Conservation (phyloP, 2,113 vertebrate genomes). For the Atherinomorus stipes region DNA sequence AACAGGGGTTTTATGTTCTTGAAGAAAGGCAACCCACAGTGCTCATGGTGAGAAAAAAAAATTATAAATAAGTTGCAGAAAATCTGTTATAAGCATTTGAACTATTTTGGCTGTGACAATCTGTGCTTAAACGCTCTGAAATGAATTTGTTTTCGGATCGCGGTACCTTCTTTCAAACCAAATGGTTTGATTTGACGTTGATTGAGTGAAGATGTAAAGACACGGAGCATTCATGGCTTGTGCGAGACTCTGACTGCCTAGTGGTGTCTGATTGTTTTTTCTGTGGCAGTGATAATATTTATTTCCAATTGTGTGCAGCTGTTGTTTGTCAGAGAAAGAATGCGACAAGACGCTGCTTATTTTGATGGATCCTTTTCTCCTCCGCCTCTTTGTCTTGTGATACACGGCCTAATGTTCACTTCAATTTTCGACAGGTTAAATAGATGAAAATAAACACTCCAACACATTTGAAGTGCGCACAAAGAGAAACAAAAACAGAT, state of each 20-base stretch:
- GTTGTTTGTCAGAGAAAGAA: slow-evolving; percentile 70
- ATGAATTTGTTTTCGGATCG: slow-evolving; percentile 41
- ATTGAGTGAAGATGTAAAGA: slow-evolving; percentile 41
- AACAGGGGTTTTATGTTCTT: slow-evolving; percentile 26
- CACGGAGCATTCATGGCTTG: slow-evolving; percentile 34
- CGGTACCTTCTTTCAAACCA: slow-evolving; percentile 26
- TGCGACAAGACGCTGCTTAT: slow-evolving; percentile 58
- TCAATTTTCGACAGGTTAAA: slow-evolving; percentile 31
- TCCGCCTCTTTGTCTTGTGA: slow-evolving; percentile 29
- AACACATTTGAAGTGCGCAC: slow-evolving; percentile 18
- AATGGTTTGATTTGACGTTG: slow-evolving; percentile 53
- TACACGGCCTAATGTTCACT: slow-evolving; percentile 43
- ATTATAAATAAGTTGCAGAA: slow-evolving; percentile 46
- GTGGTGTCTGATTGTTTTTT: slow-evolving; percentile 65
- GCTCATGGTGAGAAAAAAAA: neutral
- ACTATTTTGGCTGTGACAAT: slow-evolving; percentile 32
- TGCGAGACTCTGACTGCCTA: slow-evolving; percentile 48
- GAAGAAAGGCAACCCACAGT: slow-evolving; percentile 14
- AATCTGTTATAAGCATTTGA: slow-evolving; percentile 50
- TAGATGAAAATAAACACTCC: slow-evolving; percentile 42
- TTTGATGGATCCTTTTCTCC: slow-evolving; percentile 58
- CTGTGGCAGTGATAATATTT: slow-evolving; percentile 77
- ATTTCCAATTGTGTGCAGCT: slow-evolving; percentile 77
- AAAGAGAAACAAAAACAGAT: slow-evolving; percentile 14
- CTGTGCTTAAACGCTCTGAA: slow-evolving; percentile 20